Evolutionary conservation across 2,113 vertebrate genomes (phyloP).

Genomic region (Chaetorhynchus papuensis): DNA sequence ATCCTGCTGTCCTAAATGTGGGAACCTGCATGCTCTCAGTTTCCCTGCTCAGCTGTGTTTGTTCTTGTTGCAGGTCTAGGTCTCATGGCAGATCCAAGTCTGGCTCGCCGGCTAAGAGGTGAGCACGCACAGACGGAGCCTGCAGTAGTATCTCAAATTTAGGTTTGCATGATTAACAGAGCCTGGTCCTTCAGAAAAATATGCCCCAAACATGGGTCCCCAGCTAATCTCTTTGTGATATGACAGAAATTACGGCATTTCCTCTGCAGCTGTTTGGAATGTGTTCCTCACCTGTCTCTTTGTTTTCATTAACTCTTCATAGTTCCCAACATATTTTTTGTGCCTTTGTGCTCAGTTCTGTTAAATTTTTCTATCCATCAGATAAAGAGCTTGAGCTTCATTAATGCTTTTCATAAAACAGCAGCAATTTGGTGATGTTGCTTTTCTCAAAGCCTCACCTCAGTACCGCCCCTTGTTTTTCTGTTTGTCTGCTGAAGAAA

Average conservation of each 20-base stretch:
- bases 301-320: background rate
- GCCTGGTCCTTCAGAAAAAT: background rate
- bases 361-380: background rate
- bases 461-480: background rate
- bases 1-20: background rate
- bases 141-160: background rate
- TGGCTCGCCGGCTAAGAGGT: slow-evolving; percentile 47
- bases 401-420: background rate
- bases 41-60: background rate
- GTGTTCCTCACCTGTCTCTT: background rate
- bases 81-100: slow-evolving; percentile 65
- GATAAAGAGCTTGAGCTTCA: background rate
- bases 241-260: background rate
- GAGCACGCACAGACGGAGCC: background rate
- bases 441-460: background rate
- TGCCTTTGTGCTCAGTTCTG: background rate
- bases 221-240: background rate
- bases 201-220: background rate
- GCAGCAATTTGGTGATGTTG: background rate
- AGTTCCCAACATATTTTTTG: background rate
- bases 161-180: background rate
- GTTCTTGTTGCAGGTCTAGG: slow-evolving; percentile 24
- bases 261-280: background rate
- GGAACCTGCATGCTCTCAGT: background rate
- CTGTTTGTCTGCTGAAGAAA: background rate